Evolutionary conservation across 1,140 invertebrate genomes (phyloP).

Genomic region (Lucilia cuprina): DNA sequence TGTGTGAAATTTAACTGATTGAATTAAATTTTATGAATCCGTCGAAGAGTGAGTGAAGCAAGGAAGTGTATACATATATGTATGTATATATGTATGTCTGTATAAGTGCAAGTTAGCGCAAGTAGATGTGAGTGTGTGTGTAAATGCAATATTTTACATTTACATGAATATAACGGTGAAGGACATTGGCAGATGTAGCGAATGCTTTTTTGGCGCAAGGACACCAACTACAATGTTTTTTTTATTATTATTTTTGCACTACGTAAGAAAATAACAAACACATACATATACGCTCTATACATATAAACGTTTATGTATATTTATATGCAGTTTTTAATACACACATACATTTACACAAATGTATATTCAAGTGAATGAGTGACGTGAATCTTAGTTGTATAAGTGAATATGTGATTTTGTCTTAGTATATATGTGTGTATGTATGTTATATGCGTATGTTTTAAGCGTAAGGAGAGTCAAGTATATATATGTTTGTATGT

Average conservation of each 20-base stretch:
- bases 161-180: constrained; percentile 38
- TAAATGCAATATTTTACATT: constrained; percentile 5
- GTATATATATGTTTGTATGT: not conserved
- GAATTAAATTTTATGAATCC: not conserved
- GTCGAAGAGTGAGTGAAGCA: not conserved
- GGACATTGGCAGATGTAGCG: constrained; percentile 37
- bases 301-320: not conserved
- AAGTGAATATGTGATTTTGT: not conserved
- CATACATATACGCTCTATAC: not conserved
- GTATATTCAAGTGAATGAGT: not conserved
- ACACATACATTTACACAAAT: not conserved
- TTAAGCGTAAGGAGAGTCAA: not conserved
- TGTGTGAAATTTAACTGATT: not conserved
- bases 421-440: not conserved
- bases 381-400: not conserved
- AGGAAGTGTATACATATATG: no score
- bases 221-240: constrained; percentile 33
- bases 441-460: not conserved
- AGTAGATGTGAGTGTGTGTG: not conserved
- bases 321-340: not conserved
- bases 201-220: constrained; percentile 40
- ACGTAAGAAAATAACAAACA: constrained; percentile 13
- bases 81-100: no score
- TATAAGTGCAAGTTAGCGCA: no score
- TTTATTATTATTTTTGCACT: not conserved